phyloP scores from a whole-genome alignment of 2,888 invertebrate species.

The Celastrina argiolus region DNA sequence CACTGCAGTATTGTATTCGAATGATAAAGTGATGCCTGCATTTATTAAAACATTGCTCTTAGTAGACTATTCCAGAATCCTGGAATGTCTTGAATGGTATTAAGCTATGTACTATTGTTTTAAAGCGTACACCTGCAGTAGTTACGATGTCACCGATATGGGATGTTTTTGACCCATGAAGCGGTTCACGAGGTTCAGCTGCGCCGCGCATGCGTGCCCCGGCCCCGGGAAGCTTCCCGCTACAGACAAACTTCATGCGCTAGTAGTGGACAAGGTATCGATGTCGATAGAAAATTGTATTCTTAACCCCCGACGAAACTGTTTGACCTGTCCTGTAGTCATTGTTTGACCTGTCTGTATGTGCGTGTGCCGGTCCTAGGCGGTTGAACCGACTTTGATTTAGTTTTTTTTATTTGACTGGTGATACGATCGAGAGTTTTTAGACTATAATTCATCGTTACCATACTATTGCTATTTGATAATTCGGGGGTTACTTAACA shows the following conservation, averaged over 20 bases:
- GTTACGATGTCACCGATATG: not conserved
- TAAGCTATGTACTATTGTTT: not conserved
- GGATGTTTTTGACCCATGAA: slow-evolving; percentile 4
- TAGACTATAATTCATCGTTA: no score
- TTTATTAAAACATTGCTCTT: not conserved
- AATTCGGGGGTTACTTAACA: no score
- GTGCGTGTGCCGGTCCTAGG: no score
- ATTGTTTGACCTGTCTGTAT: no score
- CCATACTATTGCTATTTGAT: no score
- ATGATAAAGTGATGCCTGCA: not conserved
- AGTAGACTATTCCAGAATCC: not conserved
- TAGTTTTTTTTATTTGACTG: no score
- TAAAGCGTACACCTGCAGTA: not conserved
- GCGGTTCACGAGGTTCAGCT: slow-evolving; percentile 2
- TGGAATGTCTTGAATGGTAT: no score
- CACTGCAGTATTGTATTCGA: not conserved
- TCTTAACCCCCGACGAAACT: no score
- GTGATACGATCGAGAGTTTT: no score
- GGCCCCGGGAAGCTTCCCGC: slow-evolving; percentile 41
- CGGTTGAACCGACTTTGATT: no score
- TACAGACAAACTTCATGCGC: slow-evolving; percentile 38
- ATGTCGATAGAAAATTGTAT: not conserved
- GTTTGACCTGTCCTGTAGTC: no score
- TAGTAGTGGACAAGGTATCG: slow-evolving; percentile 23
- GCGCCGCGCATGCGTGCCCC: slow-evolving; percentile 50